Conservation (phyloP, 2,113 vertebrate genomes). For the Psettodes erumei region DNA sequence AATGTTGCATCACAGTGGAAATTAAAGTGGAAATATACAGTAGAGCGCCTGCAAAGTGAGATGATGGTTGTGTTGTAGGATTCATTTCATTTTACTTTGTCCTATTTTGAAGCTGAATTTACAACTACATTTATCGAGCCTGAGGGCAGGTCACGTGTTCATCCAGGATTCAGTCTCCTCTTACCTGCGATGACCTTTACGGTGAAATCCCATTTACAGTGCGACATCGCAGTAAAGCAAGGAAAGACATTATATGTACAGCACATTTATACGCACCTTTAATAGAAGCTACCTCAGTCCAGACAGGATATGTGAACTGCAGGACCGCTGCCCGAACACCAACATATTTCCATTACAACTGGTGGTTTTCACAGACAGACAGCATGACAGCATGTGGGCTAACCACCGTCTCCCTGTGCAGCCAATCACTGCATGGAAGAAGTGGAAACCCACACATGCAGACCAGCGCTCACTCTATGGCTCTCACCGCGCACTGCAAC, state of each 20-base stretch:
- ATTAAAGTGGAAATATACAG: background rate
- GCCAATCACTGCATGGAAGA: too few relatives aligned
- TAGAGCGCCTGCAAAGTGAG: background rate
- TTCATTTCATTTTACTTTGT: background rate
- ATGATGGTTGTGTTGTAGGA: background rate
- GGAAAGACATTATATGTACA: background rate
- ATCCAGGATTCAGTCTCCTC: background rate
- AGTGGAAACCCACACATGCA: slow-evolving; percentile 8
- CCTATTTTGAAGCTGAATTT: background rate
- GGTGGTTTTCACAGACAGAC: too few relatives aligned
- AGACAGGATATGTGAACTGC: too few relatives aligned
- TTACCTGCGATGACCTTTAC: background rate
- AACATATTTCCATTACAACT: too few relatives aligned
- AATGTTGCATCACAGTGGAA: background rate
- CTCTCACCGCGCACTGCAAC: background rate
- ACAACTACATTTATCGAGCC: background rate
- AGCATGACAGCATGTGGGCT: too few relatives aligned
- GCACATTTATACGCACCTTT: too few relatives aligned
- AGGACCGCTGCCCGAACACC: too few relatives aligned
- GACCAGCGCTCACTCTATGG: background rate
- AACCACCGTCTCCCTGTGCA: too few relatives aligned
- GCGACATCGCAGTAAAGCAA: background rate
- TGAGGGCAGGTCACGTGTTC: background rate
- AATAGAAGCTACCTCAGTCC: too few relatives aligned
- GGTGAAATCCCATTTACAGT: background rate